A percentile compares a stretch with the other conserved stretches of the same genome.
phyloP scores from a whole-genome alignment of 2,113 vertebrate genomes.

The Ceyx margarethae region DNA sequence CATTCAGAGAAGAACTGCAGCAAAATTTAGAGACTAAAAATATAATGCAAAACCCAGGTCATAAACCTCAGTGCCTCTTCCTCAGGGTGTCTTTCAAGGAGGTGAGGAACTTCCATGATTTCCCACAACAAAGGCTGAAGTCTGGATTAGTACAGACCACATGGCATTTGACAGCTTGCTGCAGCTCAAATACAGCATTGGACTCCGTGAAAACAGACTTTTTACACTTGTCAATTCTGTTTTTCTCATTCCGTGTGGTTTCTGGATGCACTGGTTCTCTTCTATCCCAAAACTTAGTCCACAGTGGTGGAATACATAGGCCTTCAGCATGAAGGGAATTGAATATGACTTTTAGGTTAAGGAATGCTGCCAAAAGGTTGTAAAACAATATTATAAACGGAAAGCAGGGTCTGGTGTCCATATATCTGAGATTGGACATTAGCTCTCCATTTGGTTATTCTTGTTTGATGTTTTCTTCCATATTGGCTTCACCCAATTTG shows the following conservation, averaged over 20 bases:
- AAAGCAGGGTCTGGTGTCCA: background rate
- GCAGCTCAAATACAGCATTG: background rate
- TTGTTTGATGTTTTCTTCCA: background rate
- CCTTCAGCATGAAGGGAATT: background rate
- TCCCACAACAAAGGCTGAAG: background rate
- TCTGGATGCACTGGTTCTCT: background rate
- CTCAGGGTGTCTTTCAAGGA: background rate
- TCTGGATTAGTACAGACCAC: background rate
- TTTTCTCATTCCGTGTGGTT: background rate
- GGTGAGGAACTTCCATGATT: background rate
- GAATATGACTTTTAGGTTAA: background rate
- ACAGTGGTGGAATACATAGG: background rate
- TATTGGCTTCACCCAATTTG: background rate
- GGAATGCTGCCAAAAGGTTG: background rate
- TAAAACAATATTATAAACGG: background rate
- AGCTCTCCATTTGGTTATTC: background rate
- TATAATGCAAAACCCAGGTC: background rate
- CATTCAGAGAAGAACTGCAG: background rate
- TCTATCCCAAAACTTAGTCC: background rate
- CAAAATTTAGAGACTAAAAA: background rate
- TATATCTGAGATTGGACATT: background rate
- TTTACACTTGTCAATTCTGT: background rate
- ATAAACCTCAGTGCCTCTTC: background rate
- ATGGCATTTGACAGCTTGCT: background rate
- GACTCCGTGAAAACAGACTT: background rate